phyloP scores from a whole-genome alignment of 2,888 invertebrate species.

The Platycheirus rosarum region DNA sequence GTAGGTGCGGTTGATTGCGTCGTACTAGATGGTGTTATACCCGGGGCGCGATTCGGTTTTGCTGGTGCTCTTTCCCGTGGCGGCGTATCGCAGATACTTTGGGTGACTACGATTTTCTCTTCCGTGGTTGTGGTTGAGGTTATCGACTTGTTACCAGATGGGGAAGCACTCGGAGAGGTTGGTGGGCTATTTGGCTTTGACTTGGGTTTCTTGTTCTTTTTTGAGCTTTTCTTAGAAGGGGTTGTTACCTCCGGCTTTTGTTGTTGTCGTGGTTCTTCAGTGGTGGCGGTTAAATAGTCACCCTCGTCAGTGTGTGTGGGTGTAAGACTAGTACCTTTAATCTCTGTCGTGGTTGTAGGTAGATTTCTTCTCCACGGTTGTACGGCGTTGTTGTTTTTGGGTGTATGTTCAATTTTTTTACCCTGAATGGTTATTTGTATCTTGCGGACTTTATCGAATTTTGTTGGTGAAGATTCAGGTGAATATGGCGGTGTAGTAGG shows the following conservation, averaged over 20 bases:
- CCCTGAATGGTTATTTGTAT: conserved; percentile 81
- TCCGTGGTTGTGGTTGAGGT: conserved; percentile 75
- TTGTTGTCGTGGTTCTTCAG: conserved; percentile 4
- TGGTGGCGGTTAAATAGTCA: conserved; percentile 52
- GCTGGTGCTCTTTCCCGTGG: conserved; percentile 81
- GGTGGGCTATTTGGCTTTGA: conserved; percentile 55
- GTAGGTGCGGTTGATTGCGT: conserved; percentile 52
- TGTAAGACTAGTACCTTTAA: conserved; percentile 75
- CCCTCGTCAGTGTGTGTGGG: conserved; percentile 45
- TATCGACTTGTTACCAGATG: conserved; percentile 54
- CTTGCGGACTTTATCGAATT: conserved; percentile 76
- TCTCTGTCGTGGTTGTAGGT: conserved; percentile 78
- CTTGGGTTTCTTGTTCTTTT: conserved; percentile 75
- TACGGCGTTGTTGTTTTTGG: conserved; percentile 43
- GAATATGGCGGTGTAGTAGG: conserved; percentile 58
- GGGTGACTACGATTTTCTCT: conserved; percentile 79
- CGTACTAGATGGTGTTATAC: conserved; percentile 31
- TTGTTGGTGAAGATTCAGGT: conserved; percentile 68
- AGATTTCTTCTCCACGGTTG: conserved; percentile 72
- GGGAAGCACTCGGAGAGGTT: conserved; percentile 11
- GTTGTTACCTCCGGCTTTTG: conserved; percentile 42
- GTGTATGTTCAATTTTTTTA: conserved; percentile 79
- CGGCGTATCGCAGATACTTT: conserved; percentile 81
- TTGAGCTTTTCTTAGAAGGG: conserved; percentile 64
- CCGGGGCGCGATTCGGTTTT: conserved; percentile 79